Evolutionary conservation across 2,888 invertebrate genomes (phyloP), one percentile per base, ranked within the genome.

Genomic region (Orthosia gothica): DNA sequence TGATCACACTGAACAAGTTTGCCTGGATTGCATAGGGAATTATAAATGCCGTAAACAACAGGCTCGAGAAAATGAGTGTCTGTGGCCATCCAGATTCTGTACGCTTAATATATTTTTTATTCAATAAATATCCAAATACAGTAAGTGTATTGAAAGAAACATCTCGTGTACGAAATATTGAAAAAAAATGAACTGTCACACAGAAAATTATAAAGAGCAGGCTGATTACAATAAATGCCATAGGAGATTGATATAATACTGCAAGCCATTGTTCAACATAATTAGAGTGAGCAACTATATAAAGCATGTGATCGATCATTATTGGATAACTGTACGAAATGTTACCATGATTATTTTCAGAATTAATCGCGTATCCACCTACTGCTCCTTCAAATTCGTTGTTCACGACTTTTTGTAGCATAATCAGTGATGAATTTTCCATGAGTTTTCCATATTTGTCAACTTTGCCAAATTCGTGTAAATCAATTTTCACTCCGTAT

Each of bases 61-160:
- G 58, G 62, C 70, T 79, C 11, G 79, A 50, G 5, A 90, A 70
- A 11, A 92, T 55, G 0, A 92, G 32, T 23, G 82, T 81, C 23
- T 87, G 84, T 11, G 89, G 74, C 45, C 86, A 59, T 23, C 87
- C 88, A 2, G 73, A 23, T 54, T 76, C 80, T 47, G 83, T 77
- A 13, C 84, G 75, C 13, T 45, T 78, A 3, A 85, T 59, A n/a
- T 45, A 63, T 3, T 66, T 70, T 69, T 87, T 92, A 80, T 89
- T 89, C 7, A 91, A 74, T 74, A 92, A 88, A 61, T 87, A 89
- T 58, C 93, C 92, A 52, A 88, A 87, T 13, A 91, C 84, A 11
- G 88, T 70, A 49, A 92, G 69, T 26, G 89, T 52, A 18, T 88
- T 84, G 13, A 88, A 84, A 1, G 76, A 47, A 23, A 79, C 18